Conservation (phyloP, 2,888 invertebrate genomes). For the Sinohyriopsis cumingii region DNA sequence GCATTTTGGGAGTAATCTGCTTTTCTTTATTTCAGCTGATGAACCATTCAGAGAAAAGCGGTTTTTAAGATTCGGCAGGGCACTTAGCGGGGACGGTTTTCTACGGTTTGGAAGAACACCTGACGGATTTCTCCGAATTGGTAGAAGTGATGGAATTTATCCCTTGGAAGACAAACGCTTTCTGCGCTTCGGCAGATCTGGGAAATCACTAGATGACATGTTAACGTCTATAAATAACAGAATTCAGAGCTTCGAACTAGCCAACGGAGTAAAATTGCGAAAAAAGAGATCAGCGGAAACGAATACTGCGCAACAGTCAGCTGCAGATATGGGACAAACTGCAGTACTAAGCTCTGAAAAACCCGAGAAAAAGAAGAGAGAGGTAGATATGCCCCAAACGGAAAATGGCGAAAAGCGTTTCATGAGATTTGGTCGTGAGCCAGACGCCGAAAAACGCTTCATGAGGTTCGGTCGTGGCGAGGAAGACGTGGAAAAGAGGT, state of each 20-base stretch:
- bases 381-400: constrained; percentile 14
- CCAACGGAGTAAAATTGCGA: constrained; percentile 37
- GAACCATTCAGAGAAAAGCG: constrained; percentile 40
- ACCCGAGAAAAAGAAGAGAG: constrained; percentile 42
- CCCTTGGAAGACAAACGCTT: constrained; percentile 57
- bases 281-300: constrained; percentile 41
- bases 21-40: constrained; percentile 29
- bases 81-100: constrained; percentile 51
- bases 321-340: constrained; percentile 9
- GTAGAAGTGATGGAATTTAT: constrained; percentile 31
- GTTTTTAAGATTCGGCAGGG: constrained; percentile 54
- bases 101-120: constrained; percentile 46
- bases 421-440: constrained; percentile 44
- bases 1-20: too few species aligned
- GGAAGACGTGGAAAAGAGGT: constrained; percentile 42
- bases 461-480: constrained; percentile 51
- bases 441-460: constrained; percentile 49
- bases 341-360: constrained; percentile 19
- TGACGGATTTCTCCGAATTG: constrained; percentile 50
- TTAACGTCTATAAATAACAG: constrained; percentile 33
- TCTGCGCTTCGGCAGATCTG: constrained; percentile 56
- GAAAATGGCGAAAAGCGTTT: constrained; percentile 28
- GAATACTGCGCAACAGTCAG: constrained; percentile 11
- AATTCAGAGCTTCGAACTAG: constrained; percentile 35
- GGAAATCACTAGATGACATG: constrained; percentile 37